Evolutionary conservation across 2,113 vertebrate species (phyloP).

Genomic region (Pitta sordida): DNA sequence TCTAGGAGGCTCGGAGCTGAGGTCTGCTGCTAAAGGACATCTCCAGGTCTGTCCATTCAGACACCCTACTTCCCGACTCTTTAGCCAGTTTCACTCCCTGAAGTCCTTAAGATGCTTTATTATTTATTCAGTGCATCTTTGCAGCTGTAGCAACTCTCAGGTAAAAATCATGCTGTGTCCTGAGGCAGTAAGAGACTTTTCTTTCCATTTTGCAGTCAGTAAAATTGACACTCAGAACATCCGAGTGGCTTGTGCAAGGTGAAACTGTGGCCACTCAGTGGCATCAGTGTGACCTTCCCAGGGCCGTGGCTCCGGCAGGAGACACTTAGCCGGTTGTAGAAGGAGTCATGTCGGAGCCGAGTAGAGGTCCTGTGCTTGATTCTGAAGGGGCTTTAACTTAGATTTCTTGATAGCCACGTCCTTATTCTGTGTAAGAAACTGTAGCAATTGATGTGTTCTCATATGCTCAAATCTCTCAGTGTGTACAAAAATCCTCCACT

Average conservation of each 20-base stretch:
- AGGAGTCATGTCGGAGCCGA: not conserved
- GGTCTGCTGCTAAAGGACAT: not conserved
- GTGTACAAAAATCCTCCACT: not conserved
- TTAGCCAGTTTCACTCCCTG: not conserved
- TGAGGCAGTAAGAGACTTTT: not conserved
- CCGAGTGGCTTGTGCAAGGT: not conserved
- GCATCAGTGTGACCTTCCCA: not conserved
- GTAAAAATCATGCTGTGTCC: not conserved
- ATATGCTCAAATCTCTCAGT: fast-evolving
- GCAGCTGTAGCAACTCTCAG: not conserved
- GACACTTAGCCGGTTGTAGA: not conserved
- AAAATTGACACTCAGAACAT: not conserved
- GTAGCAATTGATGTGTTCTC: not conserved
- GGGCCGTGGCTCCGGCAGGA: fast-evolving
- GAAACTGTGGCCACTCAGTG: not conserved
- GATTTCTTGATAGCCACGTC: not conserved
- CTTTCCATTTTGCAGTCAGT: not conserved
- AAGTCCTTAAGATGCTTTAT: not conserved
- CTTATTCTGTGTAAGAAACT: not conserved
- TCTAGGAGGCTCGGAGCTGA: not conserved
- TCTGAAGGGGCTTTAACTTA: not conserved
- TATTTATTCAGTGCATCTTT: not conserved
- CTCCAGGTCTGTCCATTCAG: not conserved
- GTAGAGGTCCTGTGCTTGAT: not conserved
- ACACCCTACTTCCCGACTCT: fast-evolving